A percentile compares a stretch with the other conserved stretches of the same genome.
phyloP scores from a whole-genome alignment of 2,888 invertebrate genomes.

The Alitta virens region DNA sequence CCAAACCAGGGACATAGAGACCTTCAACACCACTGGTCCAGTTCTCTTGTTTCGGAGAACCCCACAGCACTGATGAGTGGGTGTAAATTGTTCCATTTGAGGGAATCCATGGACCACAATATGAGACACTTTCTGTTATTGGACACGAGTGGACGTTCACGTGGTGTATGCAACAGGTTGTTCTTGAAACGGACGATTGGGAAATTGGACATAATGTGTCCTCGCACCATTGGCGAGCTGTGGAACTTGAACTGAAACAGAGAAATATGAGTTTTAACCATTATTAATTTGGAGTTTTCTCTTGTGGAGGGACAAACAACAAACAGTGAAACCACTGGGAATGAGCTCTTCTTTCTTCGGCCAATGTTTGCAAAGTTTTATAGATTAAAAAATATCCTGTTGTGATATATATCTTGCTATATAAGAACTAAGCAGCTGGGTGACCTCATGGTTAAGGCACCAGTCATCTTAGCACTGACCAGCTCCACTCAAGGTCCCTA shows the following conservation, averaged over 20 bases:
- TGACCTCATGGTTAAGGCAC: too few relatives aligned
- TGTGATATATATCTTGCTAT: too few relatives aligned
- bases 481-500: too few relatives aligned
- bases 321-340: too few relatives aligned
- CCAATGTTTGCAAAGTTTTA: too few relatives aligned
- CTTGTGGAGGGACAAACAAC: too few relatives aligned
- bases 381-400: too few relatives aligned
- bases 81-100: conserved; percentile 39
- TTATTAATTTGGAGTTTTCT: too few relatives aligned
- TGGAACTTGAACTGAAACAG: conserved; percentile 25
- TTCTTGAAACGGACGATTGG: conserved; percentile 25
- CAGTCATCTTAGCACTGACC: too few relatives aligned
- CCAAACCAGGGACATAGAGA: conserved; percentile 35
- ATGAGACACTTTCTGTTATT: conserved; percentile 21
- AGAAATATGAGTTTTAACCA: neutral
- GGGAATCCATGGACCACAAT: conserved; percentile 48
- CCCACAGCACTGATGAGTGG: conserved; percentile 41
- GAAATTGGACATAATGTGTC: conserved; percentile 36
- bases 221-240: conserved; percentile 41
- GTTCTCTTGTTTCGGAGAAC: conserved; percentile 31
- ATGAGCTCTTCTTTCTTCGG: too few relatives aligned
- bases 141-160: conserved; percentile 41
- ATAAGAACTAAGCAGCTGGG: too few relatives aligned
- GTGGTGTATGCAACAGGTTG: conserved; percentile 44
- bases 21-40: conserved; percentile 32